Percentiles rank a stretch among this genome's conserved stretches.
Evolutionary conservation across 2,888 invertebrate species (phyloP).

Genomic region (Ernsta delagoae): DNA sequence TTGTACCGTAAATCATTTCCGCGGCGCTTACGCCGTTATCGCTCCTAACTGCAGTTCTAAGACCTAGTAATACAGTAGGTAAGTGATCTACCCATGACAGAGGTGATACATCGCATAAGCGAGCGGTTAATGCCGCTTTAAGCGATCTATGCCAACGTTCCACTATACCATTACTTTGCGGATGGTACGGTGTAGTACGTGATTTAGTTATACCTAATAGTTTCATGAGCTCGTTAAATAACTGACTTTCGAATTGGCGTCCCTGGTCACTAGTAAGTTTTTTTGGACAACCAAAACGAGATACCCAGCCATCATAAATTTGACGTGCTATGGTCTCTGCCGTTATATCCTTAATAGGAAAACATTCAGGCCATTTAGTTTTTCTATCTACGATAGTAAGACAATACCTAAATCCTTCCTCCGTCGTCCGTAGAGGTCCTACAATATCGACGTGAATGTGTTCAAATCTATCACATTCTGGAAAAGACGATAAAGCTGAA

Average conservation of each 20-base stretch:
- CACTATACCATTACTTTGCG: neutral
- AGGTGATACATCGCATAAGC: neutral
- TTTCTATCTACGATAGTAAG: neutral
- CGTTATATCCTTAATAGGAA: neutral
- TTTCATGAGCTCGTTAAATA: neutral
- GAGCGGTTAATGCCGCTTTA: neutral
- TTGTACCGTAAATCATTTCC: neutral
- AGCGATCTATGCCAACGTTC: constrained; percentile 4
- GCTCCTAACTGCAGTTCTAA: neutral
- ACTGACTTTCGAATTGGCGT: constrained; percentile 2
- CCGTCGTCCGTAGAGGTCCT: neutral
- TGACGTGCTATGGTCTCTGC: neutral
- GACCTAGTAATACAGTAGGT: neutral
- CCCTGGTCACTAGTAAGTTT: constrained; percentile 1
- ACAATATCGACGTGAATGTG: neutral
- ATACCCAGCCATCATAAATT: neutral
- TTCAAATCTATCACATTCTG: neutral
- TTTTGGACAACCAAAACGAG: constrained; percentile 9
- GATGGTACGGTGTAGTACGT: constrained; percentile 1
- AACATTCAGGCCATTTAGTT: neutral
- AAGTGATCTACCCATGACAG: neutral
- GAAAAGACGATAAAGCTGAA: neutral
- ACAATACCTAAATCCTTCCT: neutral
- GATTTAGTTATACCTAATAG: constrained; percentile 2
- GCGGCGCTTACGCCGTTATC: neutral